Conservation (phyloP, 2,888 invertebrate genomes). For the Mesochorus sp. region DNA sequence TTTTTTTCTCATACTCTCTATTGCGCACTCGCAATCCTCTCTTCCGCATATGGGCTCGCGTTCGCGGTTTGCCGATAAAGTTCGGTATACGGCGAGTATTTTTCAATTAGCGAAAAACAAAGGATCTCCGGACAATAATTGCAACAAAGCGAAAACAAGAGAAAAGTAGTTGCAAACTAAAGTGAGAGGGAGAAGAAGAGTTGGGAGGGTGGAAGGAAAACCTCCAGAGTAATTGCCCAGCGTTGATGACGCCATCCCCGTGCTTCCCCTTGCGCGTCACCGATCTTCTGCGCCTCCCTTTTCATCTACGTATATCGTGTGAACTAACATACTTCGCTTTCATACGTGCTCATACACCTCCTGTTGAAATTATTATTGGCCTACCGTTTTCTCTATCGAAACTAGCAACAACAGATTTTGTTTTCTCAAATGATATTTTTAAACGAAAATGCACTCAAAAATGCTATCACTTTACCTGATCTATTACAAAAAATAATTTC, state of each 20-base stretch:
- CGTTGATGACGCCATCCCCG: conserved; percentile 60
- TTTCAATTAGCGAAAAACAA: conserved; percentile 75
- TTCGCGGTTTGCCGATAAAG: conserved; percentile 50
- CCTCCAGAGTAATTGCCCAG: conserved; percentile 72
- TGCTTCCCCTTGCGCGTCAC: conserved; percentile 30
- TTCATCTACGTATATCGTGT: conserved; percentile 11
- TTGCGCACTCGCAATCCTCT: conserved; percentile 35
- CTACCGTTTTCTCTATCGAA: conserved; percentile 56
- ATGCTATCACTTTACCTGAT: too few species aligned
- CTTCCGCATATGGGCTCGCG: background rate
- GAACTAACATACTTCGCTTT: conserved; percentile 23
- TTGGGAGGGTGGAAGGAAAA: conserved; percentile 7
- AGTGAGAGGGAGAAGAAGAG: conserved; percentile 20
- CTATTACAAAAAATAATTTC: too few species aligned
- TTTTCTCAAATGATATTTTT: too few species aligned
- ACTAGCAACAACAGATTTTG: too few species aligned
- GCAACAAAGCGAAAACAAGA: conserved; percentile 74
- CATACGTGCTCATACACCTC: background rate
- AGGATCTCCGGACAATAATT: conserved; percentile 74
- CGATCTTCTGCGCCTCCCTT: conserved; percentile 30
- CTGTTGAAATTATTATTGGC: conserved; percentile 20
- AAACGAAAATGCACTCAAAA: too few species aligned
- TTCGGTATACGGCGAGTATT: conserved; percentile 69
- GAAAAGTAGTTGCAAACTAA: conserved; percentile 27
- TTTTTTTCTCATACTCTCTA: conserved; percentile 10